Percentiles rank a stretch among this genome's conserved stretches.
These are phyloP conservation scores for Halcyon smyrnensis DNA, from an alignment of 2,797 vertebrate species.

Conservation along the genomic window DNA sequence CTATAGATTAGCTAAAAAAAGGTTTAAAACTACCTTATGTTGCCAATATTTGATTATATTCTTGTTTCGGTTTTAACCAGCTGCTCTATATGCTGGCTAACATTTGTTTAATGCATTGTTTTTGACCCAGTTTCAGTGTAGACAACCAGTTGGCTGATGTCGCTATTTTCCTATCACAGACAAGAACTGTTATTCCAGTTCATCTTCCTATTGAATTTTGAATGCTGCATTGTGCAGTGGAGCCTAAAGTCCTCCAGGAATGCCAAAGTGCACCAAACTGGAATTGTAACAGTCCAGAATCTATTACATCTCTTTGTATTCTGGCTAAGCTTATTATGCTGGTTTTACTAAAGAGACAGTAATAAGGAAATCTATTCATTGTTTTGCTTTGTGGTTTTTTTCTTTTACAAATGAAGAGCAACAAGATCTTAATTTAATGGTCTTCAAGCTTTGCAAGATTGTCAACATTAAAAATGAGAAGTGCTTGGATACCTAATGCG, in stretches of 20 bases:
- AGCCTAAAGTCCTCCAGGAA: background rate
- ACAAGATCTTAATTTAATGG: background rate
- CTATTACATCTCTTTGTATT: background rate
- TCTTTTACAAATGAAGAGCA: background rate
- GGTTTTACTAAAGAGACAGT: background rate
- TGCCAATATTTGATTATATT: background rate
- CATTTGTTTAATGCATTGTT: background rate
- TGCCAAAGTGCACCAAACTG: rapidly evolving
- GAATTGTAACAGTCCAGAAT: background rate
- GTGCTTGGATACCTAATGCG: background rate
- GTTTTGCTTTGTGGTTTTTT: background rate
- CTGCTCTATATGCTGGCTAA: background rate
- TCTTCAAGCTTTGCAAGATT: background rate
- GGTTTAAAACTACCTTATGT: background rate
- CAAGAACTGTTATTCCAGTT: background rate
- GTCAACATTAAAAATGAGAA: background rate
- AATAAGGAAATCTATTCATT: rapidly evolving
- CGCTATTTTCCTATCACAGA: background rate
- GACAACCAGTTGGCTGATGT: background rate
- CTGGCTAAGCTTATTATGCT: background rate
- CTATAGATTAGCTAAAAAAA: background rate
- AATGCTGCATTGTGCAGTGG: background rate
- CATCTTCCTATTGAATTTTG: background rate
- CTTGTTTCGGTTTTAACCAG: background rate
- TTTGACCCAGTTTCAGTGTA: background rate